Base-by-base conservation (phyloP, 2,888 invertebrate genomes). In the Gibbula magus region DNA sequence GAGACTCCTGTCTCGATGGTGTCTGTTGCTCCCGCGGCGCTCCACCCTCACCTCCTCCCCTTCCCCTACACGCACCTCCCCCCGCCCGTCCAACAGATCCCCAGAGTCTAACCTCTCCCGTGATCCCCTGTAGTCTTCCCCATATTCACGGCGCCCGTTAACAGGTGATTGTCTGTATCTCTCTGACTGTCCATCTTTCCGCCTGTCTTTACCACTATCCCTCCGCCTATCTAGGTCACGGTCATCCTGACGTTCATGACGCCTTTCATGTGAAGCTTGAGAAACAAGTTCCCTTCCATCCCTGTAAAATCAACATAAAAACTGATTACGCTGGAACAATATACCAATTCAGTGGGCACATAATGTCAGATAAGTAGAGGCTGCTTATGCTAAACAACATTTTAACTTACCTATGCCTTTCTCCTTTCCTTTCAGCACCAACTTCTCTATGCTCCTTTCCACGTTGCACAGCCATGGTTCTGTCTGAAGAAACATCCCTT, bases 101-200 rank as follows among this genome's bases (percentile, higher is more conserved):
- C 53, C 77, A 1, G 75, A 35, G 32, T 75, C 75, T 45, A 45
- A 8, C 45, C 45, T 45, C 29, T 35, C 39, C 25, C 29, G 61
- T 8, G 61, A 29, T 25, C 61, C 61, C 25, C 35, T 18, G 52
- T 78, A 61, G 67, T 66, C 52, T 16, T 82, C 84, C 2, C 56
- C n/a, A 73, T 81, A 80, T 25, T 83, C 83, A 8, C 79, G 78
- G 2, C 83, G 81, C 13, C 83, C 83, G 77, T 89, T 88, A 45
- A 84, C 84, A 7, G 87, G 85, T 29, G 87, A 83, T 81, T 87
- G 88, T 78, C 88, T 82, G 79, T 88, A 88, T 73, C 86, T 82
- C 29, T 88, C 84, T 29, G 81, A 73, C 39, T 78, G 32, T 74
- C 75, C 78, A 32, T 82, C 80, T 70, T 84, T 80, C 61, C 79